Evolutionary conservation across 2,113 vertebrate genomes (phyloP).

Genomic region (Parus major): DNA sequence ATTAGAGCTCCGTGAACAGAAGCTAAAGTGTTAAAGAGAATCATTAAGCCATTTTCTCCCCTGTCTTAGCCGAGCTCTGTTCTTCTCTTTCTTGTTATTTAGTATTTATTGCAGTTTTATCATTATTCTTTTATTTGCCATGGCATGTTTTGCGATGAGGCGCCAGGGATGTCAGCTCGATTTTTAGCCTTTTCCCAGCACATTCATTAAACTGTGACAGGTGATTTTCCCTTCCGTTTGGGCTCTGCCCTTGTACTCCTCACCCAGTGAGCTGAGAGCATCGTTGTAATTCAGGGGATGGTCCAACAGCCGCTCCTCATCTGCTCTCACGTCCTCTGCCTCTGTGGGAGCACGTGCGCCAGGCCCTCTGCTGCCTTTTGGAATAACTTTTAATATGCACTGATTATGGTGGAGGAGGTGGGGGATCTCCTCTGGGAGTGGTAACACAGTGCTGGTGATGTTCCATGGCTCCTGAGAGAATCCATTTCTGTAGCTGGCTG

Average conservation of each 20-base stretch:
- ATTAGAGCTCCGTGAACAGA: neutral
- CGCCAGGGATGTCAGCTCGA: neutral
- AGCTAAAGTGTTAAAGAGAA: neutral
- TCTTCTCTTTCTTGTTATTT: neutral
- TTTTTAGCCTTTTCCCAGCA: conserved; percentile 15
- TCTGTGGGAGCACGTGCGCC: neutral
- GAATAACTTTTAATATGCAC: neutral
- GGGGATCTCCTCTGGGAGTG: neutral
- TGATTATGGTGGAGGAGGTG: neutral
- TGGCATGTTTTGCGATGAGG: neutral
- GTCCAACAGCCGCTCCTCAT: neutral
- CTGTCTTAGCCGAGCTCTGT: neutral
- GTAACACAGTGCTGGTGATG: neutral
- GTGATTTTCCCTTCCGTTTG: conserved; percentile 2
- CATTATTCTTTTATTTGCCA: neutral
- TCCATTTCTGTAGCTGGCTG: neutral
- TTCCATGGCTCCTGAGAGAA: neutral
- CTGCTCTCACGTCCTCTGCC: neutral
- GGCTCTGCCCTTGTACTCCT: neutral
- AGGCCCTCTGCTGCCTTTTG: neutral
- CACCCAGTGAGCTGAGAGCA: neutral
- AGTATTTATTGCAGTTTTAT: neutral
- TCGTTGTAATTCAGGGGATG: neutral
- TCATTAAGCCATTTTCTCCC: neutral
- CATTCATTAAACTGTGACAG: neutral